phyloP scores from a whole-genome alignment of 2,113 vertebrate species.

The Microcebus tavaratra region DNA sequence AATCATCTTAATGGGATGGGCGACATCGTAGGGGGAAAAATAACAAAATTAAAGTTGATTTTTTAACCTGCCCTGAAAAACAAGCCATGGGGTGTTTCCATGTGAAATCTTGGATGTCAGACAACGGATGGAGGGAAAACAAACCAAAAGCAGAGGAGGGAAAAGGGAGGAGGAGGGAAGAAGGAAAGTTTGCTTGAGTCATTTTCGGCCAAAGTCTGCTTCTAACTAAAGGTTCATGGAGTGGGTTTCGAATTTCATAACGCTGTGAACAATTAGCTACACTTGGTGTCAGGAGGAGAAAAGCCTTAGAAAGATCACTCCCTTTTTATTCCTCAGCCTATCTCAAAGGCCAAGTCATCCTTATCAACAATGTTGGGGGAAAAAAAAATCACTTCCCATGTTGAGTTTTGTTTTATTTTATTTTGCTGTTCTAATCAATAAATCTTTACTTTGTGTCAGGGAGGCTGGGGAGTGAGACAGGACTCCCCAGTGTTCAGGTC shows the following conservation, averaged over 20 bases:
- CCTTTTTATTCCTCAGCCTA: not conserved
- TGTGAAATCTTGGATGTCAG: conserved; percentile 78
- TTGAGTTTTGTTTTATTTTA: not conserved
- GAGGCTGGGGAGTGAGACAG: conserved; percentile 5
- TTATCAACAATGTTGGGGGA: not conserved
- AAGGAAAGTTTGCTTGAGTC: conserved; percentile 59
- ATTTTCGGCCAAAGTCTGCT: conserved; percentile 69
- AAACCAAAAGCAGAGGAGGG: conserved; percentile 24
- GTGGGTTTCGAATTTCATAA: conserved; percentile 72
- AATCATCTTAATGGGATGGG: conserved; percentile 82
- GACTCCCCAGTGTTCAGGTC: not conserved
- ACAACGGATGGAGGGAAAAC: conserved; percentile 70
- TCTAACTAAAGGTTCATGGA: conserved; percentile 64
- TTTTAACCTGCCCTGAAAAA: conserved; percentile 79
- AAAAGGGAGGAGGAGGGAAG: not conserved
- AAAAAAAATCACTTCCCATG: not conserved
- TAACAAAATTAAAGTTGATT: conserved; percentile 78
- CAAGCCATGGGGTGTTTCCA: conserved; percentile 83
- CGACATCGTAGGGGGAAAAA: conserved; percentile 68
- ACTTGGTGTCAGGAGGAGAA: conserved; percentile 39
- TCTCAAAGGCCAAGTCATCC: conserved; percentile 20
- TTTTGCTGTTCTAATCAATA: conserved; percentile 33
- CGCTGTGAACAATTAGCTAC: conserved; percentile 67
- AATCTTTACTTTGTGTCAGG: not conserved
- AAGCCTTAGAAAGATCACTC: not conserved